Evolutionary conservation across 1,140 invertebrate species (phyloP).

Genomic region (Lordiphosa clarofinis): DNA sequence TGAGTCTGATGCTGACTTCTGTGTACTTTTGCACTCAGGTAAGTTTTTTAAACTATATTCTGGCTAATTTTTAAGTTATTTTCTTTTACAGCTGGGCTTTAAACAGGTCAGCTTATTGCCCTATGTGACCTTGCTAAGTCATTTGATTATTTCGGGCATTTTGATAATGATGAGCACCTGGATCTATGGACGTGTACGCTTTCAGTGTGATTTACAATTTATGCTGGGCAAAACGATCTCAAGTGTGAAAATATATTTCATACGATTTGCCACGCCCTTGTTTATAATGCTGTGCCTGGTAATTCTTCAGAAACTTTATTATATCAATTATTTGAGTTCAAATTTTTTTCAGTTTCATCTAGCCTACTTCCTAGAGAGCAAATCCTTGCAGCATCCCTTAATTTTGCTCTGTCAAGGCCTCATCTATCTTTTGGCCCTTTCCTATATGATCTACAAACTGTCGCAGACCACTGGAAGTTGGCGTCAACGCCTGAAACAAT

Average conservation of each 20-base stretch:
- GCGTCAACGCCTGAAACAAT: constrained; percentile 57
- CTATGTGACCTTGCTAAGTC: constrained; percentile 87
- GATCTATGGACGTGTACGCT: constrained; percentile 87
- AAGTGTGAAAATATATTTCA: constrained; percentile 65
- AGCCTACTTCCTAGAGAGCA: too few relatives aligned
- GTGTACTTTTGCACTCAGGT: constrained; percentile 74
- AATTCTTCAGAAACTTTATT: neutral
- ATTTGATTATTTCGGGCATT: constrained; percentile 86
- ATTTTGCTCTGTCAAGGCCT: constrained; percentile 57
- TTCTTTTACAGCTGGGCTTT: constrained; percentile 50
- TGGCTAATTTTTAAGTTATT: neutral
- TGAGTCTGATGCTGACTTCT: constrained; percentile 41
- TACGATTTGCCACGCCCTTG: constrained; percentile 67
- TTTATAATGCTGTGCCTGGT: constrained; percentile 58
- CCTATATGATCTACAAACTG: constrained; percentile 64
- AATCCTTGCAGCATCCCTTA: constrained; percentile 23
- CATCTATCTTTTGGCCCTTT: constrained; percentile 45
- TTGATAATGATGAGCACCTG: constrained; percentile 87
- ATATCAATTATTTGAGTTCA: too few relatives aligned
- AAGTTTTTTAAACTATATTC: neutral
- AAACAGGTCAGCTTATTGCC: constrained; percentile 49
- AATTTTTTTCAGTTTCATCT: too few relatives aligned
- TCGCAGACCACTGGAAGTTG: constrained; percentile 53
- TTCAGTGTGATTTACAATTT: constrained; percentile 87
- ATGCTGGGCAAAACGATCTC: constrained; percentile 88